Base-by-base conservation (phyloP, 2,113 vertebrate genomes). In the Tangachromis dhanisi region DNA sequence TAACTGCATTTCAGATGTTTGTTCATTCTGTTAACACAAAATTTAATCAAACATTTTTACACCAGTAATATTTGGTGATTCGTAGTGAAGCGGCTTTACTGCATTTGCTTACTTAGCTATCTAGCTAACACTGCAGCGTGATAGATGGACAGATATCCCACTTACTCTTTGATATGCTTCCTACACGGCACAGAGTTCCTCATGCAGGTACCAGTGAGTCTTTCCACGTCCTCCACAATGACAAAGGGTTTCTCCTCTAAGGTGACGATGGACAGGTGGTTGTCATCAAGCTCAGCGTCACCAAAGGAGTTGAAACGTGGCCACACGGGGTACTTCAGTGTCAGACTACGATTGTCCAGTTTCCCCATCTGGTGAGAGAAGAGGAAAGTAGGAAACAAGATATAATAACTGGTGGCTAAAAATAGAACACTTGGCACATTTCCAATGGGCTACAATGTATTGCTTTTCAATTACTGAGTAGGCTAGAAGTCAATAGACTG, bases 201-300 rank as follows among this genome's bases (percentile, higher is more conserved):
- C 84, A 99, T 98, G 88, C 99, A 99, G 0, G 98, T 98, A 45
- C 99, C 98, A 0, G 99, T 99, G 85, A 99, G 95, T 3, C 97
- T 97, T 87, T 99, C 99, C 80, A 99, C 97, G 14, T 99, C 98
- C 85, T 99, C 99, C 85, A 99, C 99, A 0, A 99, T 97, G 80
- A 99, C 98, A 17, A 99, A 99, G 2, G 99, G 99, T 54, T 98
- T 98, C 95, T 99, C 99, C 95, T 99, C 99, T 84, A 99, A 93
- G n/a, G 99, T 99, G 90, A 99, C 99, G 4, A 99, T 98, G 94
- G 97, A 98, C 94, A 99, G 95, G 85, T 99, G 99, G 95, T 99
- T 99, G 94, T 99, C 98, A 0, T 99, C 98, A 0, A 98, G 97
- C 89, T 99, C 98, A 0, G 97, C 97, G 88, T 99, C 98, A 0